These are phyloP conservation scores for Montipora capitata DNA, from an alignment of 92 coral and sea anemone genomes.

Conservation along the genomic window DNA sequence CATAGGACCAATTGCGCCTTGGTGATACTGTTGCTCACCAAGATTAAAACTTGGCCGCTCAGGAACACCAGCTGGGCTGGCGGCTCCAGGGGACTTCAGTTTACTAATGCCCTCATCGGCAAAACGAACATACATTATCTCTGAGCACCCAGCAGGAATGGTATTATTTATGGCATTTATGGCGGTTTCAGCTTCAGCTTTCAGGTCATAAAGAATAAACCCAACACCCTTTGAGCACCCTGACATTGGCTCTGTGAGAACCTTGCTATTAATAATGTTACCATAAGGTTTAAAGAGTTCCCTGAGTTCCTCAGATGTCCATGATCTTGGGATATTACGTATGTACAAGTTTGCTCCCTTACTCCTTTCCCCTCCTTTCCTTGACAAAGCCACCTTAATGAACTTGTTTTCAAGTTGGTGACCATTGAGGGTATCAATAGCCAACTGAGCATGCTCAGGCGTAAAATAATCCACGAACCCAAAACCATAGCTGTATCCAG, in stretches of 20 bases:
- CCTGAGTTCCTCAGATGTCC: slow-evolving; percentile 67
- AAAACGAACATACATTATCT: slow-evolving; percentile 76
- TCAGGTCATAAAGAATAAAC: slow-evolving; percentile 80
- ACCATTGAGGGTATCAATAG: slow-evolving; percentile 81
- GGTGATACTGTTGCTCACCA: slow-evolving; percentile 36
- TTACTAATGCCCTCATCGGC: slow-evolving; percentile 88
- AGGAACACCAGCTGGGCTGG: slow-evolving; percentile 8
- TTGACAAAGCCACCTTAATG: slow-evolving; percentile 88
- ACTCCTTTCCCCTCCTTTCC: slow-evolving; percentile 78
- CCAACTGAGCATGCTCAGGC: slow-evolving; percentile 87
- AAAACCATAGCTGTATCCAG: slow-evolving; percentile 92
- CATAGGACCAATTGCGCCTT: slow-evolving; percentile 82
- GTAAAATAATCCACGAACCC: slow-evolving; percentile 94
- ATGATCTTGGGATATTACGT: slow-evolving; percentile 82
- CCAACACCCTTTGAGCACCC: slow-evolving; percentile 87
- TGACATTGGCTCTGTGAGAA: slow-evolving; percentile 77
- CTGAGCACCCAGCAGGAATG: slow-evolving; percentile 67
- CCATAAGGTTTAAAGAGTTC: slow-evolving; percentile 74
- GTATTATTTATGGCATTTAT: slow-evolving; percentile 75
- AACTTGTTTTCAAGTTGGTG: slow-evolving; percentile 74
- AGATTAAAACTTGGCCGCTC: slow-evolving; percentile 50
- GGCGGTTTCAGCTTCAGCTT: slow-evolving; percentile 85
- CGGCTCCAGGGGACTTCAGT: slow-evolving; percentile 70
- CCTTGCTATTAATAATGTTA: slow-evolving; percentile 79
- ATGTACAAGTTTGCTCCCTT: slow-evolving; percentile 89